Evolutionary conservation across 2,113 vertebrate genomes (phyloP).

Genomic region (Sterna hirundo): DNA sequence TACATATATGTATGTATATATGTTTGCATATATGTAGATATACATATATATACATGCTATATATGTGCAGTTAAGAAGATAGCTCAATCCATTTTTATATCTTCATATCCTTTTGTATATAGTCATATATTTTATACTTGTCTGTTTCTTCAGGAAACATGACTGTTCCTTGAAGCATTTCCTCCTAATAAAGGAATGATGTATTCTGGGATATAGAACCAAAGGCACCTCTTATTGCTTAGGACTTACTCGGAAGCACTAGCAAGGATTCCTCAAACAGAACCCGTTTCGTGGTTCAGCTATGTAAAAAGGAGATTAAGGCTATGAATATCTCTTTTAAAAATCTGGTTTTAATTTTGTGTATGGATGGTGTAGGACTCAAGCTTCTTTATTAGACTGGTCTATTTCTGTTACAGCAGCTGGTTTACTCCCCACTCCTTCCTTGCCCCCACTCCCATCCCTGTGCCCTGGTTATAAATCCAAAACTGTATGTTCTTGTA

Average conservation of each 20-base stretch:
- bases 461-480: not conserved
- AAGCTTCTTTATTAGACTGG: not conserved
- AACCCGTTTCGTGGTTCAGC: not conserved
- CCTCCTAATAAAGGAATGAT: not conserved
- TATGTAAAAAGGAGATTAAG: not conserved
- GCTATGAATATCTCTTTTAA: not conserved
- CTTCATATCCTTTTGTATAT: not conserved
- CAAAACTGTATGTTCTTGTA: not conserved
- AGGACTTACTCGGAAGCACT: not conserved
- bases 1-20: not conserved
- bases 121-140: not conserved
- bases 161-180: not conserved
- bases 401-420: not conserved
- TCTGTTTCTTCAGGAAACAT: not conserved
- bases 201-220: not conserved
- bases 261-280: not conserved
- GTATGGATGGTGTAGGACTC: not conserved
- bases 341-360: not conserved
- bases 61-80: not conserved
- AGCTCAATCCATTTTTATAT: not conserved
- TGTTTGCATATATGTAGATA: not conserved
- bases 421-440: not conserved
- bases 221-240: not conserved
- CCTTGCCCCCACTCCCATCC: not conserved
- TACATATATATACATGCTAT: too few species aligned